phyloP scores from a whole-genome alignment of 2,113 vertebrate genomes.

The Micronycteris hirsuta region DNA sequence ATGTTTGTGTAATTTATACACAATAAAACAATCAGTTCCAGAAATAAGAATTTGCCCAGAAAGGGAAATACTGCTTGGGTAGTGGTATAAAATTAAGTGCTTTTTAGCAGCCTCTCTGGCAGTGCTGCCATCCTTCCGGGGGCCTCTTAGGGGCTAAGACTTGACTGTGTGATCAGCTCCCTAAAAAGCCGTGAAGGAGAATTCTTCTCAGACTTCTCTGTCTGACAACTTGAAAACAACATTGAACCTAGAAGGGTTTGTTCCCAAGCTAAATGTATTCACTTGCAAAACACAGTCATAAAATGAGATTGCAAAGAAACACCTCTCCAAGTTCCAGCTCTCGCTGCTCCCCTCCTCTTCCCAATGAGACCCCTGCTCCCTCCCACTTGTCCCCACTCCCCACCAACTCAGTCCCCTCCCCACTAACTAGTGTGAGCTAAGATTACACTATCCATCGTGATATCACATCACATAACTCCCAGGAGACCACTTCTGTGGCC shows the following conservation, averaged over 20 bases:
- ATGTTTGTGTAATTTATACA: not conserved
- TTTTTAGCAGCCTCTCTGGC: not conserved
- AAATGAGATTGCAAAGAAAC: slow-evolving; percentile 26
- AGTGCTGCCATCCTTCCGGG: not conserved
- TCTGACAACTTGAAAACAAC: not conserved
- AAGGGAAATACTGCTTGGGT: not conserved
- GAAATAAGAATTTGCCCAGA: slow-evolving; percentile 8
- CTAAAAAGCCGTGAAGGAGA: not conserved
- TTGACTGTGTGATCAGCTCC: not conserved
- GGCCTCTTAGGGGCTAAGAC: not conserved
- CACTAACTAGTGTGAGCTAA: not conserved
- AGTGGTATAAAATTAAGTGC: not conserved
- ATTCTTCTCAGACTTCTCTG: not conserved
- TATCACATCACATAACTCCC: not conserved
- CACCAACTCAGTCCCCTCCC: not conserved
- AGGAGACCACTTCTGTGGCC: not conserved
- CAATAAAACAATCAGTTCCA: not conserved
- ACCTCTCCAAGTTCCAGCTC: not conserved
- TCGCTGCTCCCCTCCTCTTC: not conserved
- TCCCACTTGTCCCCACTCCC: not conserved
- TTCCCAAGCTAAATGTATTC: not conserved
- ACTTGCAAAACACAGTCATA: slow-evolving; percentile 13
- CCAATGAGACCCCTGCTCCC: not conserved
- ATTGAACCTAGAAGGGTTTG: slow-evolving; percentile 7
- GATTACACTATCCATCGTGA: not conserved